Percentiles rank a stretch among this genome's conserved stretches.
Evolutionary conservation across 2,888 invertebrate genomes (phyloP).

Genomic region (Cordylochernes scorpioides): DNA sequence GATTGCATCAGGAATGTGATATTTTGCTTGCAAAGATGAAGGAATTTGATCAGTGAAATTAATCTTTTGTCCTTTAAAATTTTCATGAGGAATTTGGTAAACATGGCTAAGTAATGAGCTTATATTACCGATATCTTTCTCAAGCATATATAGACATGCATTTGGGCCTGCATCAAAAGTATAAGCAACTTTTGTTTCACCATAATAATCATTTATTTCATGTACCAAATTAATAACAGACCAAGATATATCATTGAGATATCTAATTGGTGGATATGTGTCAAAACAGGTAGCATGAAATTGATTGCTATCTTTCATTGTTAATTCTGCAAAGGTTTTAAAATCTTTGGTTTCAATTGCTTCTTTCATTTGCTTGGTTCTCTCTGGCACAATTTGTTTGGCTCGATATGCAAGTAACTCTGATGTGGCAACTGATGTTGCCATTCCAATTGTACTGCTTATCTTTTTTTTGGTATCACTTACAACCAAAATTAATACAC

Average conservation of each 20-base stretch:
- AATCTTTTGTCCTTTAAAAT: no score
- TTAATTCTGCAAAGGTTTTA: slow-evolving; percentile 55
- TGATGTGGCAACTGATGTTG: slow-evolving; percentile 46
- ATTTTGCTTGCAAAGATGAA: no score
- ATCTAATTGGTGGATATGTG: no score
- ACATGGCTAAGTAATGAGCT: no score
- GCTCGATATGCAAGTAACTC: slow-evolving; percentile 47
- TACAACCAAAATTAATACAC: slow-evolving; percentile 63
- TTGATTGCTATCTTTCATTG: no score
- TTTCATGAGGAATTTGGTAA: no score
- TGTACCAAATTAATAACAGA: no score
- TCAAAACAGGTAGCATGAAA: no score
- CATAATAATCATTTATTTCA: no score
- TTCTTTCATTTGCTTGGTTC: slow-evolving; percentile 32
- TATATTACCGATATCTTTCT: slow-evolving; percentile 50
- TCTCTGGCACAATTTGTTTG: slow-evolving; percentile 39
- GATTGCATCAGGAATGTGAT: no score
- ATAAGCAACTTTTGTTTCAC: slow-evolving; percentile 76
- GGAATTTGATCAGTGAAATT: no score
- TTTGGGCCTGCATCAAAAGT: slow-evolving; percentile 98
- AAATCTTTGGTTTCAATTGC: slow-evolving; percentile 47
- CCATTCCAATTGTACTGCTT: slow-evolving; percentile 73
- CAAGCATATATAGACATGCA: slow-evolving; percentile 58
- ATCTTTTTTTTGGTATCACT: slow-evolving; percentile 13
- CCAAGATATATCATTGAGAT: no score